These are phyloP conservation scores for Fundulus diaphanus DNA, from an alignment of 2,797 vertebrate genomes.

Conservation along the genomic window DNA sequence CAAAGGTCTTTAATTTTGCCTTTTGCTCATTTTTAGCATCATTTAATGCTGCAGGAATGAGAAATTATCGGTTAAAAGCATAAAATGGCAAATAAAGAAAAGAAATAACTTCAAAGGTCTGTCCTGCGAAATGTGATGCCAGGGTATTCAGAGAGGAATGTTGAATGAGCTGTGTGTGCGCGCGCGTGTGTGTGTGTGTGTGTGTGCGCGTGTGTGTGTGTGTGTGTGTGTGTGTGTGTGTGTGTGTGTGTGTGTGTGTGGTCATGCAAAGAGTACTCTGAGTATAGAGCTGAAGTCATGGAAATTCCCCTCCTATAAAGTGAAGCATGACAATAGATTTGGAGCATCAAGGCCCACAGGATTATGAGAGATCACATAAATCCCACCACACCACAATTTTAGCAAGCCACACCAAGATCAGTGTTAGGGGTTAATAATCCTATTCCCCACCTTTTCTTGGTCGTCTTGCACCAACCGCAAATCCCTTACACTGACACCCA, in stretches of 20 bases:
- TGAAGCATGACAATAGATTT: constrained; percentile 83
- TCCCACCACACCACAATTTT: constrained; percentile 69
- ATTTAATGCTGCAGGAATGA: constrained; percentile 49
- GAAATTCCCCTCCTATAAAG: constrained; percentile 79
- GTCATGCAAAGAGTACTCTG: constrained; percentile 74
- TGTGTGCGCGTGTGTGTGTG: constrained; percentile 3
- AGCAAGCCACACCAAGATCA: constrained; percentile 76
- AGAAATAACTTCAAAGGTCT: constrained; percentile 73
- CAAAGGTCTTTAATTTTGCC: constrained; percentile 19
- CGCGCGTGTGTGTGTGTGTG: constrained; percentile 32
- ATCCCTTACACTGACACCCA: constrained; percentile 64
- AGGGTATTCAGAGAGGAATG: constrained; percentile 68
- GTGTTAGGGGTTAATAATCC: constrained; percentile 83
- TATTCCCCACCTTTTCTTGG: constrained; percentile 65
- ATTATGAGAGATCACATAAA: constrained; percentile 80
- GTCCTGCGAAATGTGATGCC: constrained; percentile 70
- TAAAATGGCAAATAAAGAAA: constrained; percentile 68
- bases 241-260: constrained; percentile 50
- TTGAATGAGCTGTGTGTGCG: constrained; percentile 60
- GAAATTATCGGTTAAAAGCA: constrained; percentile 61
- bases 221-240: constrained; percentile 28
- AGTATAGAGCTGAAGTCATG: constrained; percentile 79
- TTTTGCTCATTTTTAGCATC: constrained; percentile 34
- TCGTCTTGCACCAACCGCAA: constrained; percentile 57
- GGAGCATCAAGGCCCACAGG: constrained; percentile 77